Evolutionary conservation across 1,140 invertebrate species (phyloP).

Genomic region (Ctenoplectra terminalis): DNA sequence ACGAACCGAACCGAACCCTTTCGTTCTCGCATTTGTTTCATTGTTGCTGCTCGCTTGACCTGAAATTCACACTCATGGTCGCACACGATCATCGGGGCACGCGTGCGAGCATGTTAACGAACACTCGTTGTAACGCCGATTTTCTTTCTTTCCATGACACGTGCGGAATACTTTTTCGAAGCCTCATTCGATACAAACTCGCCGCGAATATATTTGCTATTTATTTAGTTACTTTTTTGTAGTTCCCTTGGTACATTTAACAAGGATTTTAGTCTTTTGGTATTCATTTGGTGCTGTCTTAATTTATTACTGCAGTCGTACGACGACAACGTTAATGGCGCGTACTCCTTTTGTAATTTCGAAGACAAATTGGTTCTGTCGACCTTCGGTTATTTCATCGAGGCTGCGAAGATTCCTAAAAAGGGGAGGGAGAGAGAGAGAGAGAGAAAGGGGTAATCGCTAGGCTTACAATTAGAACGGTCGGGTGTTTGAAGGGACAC

Average conservation of each 20-base stretch:
- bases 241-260: too few relatives aligned
- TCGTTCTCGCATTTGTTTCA: background rate
- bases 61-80: conserved; percentile 5
- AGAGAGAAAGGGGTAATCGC: too few relatives aligned
- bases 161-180: background rate
- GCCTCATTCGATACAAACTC: background rate
- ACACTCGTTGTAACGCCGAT: background rate
- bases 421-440: background rate
- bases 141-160: background rate
- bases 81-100: background rate
- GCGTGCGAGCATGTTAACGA: background rate
- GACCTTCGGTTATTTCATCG: background rate
- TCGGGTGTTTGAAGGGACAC: background rate
- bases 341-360: background rate
- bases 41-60: conserved; percentile 23
- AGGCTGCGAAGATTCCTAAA: background rate
- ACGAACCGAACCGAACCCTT: background rate
- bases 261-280: too few relatives aligned
- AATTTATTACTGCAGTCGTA: too few relatives aligned
- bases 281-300: too few relatives aligned
- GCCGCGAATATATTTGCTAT: too few relatives aligned
- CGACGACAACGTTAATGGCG: background rate
- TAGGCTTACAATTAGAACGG: background rate
- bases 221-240: background rate
- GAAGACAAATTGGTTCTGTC: background rate